phyloP scores from a whole-genome alignment of 2,888 invertebrate species.

The Busseola fusca region DNA sequence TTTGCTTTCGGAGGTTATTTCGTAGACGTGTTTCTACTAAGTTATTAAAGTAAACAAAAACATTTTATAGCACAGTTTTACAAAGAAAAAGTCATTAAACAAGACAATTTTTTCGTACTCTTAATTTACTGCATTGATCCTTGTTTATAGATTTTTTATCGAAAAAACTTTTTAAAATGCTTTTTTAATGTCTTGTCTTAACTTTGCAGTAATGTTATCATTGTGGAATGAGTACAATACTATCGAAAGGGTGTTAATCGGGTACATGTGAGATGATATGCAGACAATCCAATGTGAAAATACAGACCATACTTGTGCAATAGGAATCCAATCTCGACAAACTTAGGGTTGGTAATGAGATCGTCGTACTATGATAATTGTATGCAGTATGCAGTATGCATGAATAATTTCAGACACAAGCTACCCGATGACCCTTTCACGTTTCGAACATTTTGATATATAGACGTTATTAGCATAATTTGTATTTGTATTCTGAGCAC shows the following conservation, averaged over 20 bases:
- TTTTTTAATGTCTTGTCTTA: neutral
- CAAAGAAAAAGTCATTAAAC: neutral
- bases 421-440: neutral
- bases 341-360: constrained; percentile 16
- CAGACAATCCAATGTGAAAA: neutral
- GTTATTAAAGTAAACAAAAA: neutral
- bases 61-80: neutral
- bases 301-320: neutral
- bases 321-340: constrained; percentile 25
- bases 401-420: constrained; percentile 25
- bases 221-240: neutral
- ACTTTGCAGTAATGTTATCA: neutral
- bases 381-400: constrained; percentile 24
- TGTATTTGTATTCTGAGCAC: constrained; percentile 23
- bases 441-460: constrained; percentile 21
- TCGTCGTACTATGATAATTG: constrained; percentile 11
- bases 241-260: neutral
- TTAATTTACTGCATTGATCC: constrained; percentile 16
- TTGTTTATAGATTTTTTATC: constrained; percentile 16
- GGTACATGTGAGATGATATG: neutral
- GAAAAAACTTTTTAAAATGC: constrained; percentile 17
- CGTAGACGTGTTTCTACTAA: neutral
- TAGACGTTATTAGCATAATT: constrained; percentile 21
- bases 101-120: neutral
- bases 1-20: constrained; percentile 1